phyloP scores from a whole-genome alignment of 1,140 invertebrate genomes.

The Euschistus heros region DNA sequence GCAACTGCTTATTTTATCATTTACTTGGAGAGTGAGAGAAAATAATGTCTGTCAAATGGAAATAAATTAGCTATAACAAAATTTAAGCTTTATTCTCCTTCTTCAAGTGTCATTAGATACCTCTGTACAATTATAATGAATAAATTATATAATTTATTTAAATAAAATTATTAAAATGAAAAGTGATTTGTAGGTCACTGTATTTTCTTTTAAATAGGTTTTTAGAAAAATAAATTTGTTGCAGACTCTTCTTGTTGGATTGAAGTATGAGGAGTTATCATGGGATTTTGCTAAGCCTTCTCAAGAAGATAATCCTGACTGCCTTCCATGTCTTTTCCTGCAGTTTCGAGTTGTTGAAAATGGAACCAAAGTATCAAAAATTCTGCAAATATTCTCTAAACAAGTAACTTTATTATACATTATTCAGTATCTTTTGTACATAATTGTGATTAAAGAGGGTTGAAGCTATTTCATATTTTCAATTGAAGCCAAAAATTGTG shows the following conservation, averaged over 20 bases:
- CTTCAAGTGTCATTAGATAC: too few species aligned
- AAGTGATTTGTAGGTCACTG: too few species aligned
- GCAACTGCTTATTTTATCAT: too few species aligned
- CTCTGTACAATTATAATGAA: too few species aligned
- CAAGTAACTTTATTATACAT: slow-evolving; percentile 41
- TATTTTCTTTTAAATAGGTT: not conserved
- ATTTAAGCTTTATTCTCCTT: too few species aligned
- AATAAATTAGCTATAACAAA: too few species aligned
- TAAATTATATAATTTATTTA: not conserved
- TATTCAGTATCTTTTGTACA: not conserved
- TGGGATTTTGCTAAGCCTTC: slow-evolving; percentile 83
- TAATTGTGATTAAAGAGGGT: not conserved
- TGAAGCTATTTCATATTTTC: too few species aligned
- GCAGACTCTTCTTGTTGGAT: slow-evolving; percentile 69
- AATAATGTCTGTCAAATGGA: too few species aligned
- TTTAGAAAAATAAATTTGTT: slow-evolving; percentile 30
- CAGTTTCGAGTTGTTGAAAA: slow-evolving; percentile 80
- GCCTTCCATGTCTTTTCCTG: slow-evolving; percentile 77
- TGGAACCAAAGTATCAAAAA: slow-evolving; percentile 71
- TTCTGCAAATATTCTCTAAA: slow-evolving; percentile 77
- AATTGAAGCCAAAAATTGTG: too few species aligned
- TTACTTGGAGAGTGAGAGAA: too few species aligned
- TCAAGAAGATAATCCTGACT: slow-evolving; percentile 71
- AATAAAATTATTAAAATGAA: not conserved
- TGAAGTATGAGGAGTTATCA: slow-evolving; percentile 76